Percentiles rank a stretch among this genome's conserved stretches.
These are phyloP conservation scores for Catharus bicknelli DNA, from an alignment of 2,113 vertebrate species.

Conservation along the genomic window DNA sequence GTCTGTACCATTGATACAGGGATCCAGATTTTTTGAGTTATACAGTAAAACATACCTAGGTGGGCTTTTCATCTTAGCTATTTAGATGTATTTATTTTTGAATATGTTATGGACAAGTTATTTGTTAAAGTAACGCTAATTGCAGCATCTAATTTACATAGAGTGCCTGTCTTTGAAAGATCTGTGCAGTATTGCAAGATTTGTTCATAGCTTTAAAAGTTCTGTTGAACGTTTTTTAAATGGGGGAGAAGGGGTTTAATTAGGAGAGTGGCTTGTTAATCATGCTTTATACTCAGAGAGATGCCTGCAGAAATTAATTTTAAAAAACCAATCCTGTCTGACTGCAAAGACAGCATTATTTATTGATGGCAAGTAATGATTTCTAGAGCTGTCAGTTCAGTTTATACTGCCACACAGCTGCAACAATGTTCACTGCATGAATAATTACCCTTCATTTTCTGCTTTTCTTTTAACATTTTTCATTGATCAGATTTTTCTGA, in stretches of 20 bases:
- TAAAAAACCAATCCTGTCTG: background rate
- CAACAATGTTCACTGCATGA: background rate
- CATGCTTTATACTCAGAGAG: background rate
- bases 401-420: background rate
- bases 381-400: background rate
- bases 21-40: background rate
- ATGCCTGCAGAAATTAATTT: background rate
- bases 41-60: background rate
- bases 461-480: background rate
- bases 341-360: background rate
- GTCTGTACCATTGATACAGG: background rate
- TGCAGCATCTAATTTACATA: background rate
- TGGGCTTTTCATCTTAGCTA: background rate
- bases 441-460: background rate
- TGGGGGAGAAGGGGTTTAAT: background rate
- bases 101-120: background rate
- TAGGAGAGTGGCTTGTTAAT: background rate
- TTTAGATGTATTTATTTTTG: background rate
- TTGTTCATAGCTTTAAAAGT: background rate
- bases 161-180: background rate
- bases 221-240: background rate
- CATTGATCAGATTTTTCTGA: background rate
- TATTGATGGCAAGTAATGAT: background rate
- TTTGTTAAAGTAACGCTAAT: background rate
- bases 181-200: background rate